A percentile compares a stretch with the other conserved stretches of the same genome.
Evolutionary conservation across 2,888 invertebrate genomes (phyloP).

Genomic region (Lycia hirtaria): DNA sequence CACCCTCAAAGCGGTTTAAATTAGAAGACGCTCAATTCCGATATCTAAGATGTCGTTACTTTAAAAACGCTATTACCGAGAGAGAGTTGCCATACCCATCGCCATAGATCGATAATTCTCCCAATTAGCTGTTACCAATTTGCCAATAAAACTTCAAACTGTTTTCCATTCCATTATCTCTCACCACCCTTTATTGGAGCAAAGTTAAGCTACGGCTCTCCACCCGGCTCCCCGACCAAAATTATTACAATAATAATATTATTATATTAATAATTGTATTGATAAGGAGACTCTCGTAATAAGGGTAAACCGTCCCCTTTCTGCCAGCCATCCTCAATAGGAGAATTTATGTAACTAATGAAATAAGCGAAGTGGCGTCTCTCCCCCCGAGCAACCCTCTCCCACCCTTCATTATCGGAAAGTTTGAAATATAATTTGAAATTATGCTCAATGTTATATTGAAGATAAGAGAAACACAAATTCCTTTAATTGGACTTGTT

Average conservation of each 20-base stretch:
- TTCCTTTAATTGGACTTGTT: slow-evolving; percentile 86
- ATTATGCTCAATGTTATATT: slow-evolving; percentile 86
- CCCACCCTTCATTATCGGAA: slow-evolving; percentile 85
- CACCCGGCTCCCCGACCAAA: slow-evolving; percentile 74
- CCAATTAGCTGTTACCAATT: slow-evolving; percentile 84
- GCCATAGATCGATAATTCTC: slow-evolving; percentile 81
- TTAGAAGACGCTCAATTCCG: slow-evolving; percentile 1
- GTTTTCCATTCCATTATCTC: slow-evolving; percentile 86
- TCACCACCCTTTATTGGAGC: slow-evolving; percentile 83
- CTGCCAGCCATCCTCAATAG: slow-evolving; percentile 85
- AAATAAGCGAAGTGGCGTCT: slow-evolving; percentile 83
- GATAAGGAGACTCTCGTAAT: slow-evolving; percentile 86
- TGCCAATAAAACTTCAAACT: slow-evolving; percentile 86
- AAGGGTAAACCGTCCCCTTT: slow-evolving; percentile 86
- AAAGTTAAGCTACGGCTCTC: slow-evolving; percentile 83
- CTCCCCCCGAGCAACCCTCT: slow-evolving; percentile 66
- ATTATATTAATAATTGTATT: slow-evolving; percentile 86
- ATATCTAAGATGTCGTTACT: slow-evolving; percentile 48
- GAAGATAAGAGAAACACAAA: slow-evolving; percentile 86
- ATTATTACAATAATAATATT: slow-evolving; percentile 86
- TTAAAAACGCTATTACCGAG: slow-evolving; percentile 63
- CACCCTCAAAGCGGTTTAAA: background rate
- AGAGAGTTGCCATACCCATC: slow-evolving; percentile 69
- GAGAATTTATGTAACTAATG: slow-evolving; percentile 86
- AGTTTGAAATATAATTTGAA: slow-evolving; percentile 86